Evolutionary conservation across 2,888 invertebrate species (phyloP), one percentile per base, ranked within the genome.

Genomic region (Luperina testacea): DNA sequence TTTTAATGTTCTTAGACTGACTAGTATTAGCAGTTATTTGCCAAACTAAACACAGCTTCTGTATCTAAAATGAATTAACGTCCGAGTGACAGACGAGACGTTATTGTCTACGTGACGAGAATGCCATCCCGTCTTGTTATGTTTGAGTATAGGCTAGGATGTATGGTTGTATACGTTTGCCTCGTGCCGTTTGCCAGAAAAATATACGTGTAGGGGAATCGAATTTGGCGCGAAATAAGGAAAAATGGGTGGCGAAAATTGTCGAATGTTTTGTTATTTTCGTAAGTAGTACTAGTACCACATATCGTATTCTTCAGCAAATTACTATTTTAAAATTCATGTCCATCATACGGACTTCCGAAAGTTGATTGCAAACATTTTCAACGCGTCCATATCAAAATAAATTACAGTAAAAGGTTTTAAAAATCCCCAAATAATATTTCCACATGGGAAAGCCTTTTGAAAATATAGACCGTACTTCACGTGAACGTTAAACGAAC

Each of bases 71-170:
- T 78, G 82, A 89, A 89, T 88, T 89, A 89, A 78, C 67, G 77
- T 86, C 77, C 84, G 27, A 78, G 75, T 89, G 88, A 88, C 87
- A 89, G 88, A 78, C 81, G 87, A 86, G 84, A 80, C 88, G 87
- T 84, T 88, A 88, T 88, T 88, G 83, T 88, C 72, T 80, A 89
- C 88, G 89, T 88, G 88, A 83, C 75, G 72, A 78, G 88, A 88
- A 88, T 88, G 51, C 81, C 72, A 64, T 73, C 81, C 81, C 45
- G n/a, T 38, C 81, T 74, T 72, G 77, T 81, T 77, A 80, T 81
- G 73, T 72, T 79, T 75, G 65, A 76, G 80, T 83, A 75, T 69
- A 82, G 76, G 80, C 74, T 78, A 81, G 80, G 81, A 83, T 87
- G 78, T 80, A 82, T 85, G 81, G 80, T 72, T 86, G 83, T 85